Evolutionary conservation across 37 sponge, comb jelly and placozoan genomes (phyloP).

Genomic region (Beroe forskalii): DNA sequence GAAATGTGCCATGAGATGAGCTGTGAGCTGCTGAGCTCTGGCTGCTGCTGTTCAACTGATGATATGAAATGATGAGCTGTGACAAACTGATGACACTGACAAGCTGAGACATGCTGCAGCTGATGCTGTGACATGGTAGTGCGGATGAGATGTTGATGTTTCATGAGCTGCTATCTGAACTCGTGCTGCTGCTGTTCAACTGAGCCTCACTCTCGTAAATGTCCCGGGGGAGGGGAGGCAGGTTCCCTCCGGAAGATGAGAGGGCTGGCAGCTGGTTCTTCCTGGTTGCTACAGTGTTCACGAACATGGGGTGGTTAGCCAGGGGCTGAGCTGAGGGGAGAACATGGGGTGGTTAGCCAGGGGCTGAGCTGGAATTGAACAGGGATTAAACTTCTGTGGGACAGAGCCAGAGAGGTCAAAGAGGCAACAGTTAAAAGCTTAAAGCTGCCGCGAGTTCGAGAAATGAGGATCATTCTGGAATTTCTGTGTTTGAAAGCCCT

Average conservation of each 20-base stretch:
- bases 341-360: background rate
- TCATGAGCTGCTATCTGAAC: background rate
- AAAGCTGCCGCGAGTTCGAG: no score
- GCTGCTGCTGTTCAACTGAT: no score
- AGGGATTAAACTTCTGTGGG: no score
- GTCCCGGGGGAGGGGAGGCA: background rate
- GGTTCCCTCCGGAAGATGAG: background rate
- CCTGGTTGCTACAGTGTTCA: background rate
- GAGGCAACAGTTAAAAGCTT: no score
- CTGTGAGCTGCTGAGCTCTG: no score
- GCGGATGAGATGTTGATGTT: background rate
- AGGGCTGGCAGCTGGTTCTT: slow-evolving; percentile 37
- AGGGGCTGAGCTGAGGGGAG: slow-evolving; percentile 8
- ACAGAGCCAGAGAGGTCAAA: no score
- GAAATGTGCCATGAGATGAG: no score
- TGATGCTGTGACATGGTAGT: background rate
- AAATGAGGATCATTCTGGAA: no score
- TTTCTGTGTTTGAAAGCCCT: no score
- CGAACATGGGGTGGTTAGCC: background rate
- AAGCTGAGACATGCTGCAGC: background rate
- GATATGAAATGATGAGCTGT: no score
- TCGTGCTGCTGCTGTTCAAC: background rate
- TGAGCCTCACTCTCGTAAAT: slow-evolving; percentile 21
- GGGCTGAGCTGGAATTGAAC: slow-evolving; percentile 26
- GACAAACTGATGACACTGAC: background rate